phyloP scores from a whole-genome alignment of 2,888 invertebrate genomes.

The Drosophila pegasa region DNA sequence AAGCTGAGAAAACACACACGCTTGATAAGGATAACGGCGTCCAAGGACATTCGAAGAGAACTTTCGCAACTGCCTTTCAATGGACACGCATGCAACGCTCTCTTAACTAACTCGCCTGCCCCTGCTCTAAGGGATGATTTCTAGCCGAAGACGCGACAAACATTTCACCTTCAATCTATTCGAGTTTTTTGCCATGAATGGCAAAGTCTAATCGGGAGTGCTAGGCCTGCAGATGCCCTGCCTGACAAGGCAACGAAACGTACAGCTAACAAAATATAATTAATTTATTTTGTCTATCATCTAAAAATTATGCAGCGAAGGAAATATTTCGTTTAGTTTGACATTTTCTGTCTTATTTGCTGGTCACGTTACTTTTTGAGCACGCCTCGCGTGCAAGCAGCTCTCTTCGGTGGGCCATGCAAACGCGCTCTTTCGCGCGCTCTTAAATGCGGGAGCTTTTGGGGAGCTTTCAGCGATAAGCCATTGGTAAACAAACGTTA shows the following conservation, averaged over 20 bases:
- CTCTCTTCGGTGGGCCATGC: slow-evolving; percentile 17
- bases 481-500: slow-evolving; percentile 81
- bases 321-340: background rate
- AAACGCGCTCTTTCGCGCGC: slow-evolving; percentile 15
- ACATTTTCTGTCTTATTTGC: background rate
- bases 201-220: background rate
- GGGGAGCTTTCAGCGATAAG: slow-evolving; percentile 52
- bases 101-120: slow-evolving; percentile 20
- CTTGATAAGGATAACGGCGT: slow-evolving; percentile 63
- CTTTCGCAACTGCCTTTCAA: slow-evolving; percentile 13
- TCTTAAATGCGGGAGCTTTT: slow-evolving; percentile 42
- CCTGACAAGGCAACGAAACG: background rate
- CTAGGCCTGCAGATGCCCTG: background rate
- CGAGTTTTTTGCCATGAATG: slow-evolving; percentile 2
- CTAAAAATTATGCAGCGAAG: background rate
- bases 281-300: background rate
- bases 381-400: slow-evolving; percentile 20
- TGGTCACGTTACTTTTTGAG: background rate
- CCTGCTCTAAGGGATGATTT: slow-evolving; percentile 19
- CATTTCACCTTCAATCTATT: slow-evolving; percentile 13
- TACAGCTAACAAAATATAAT: background rate
- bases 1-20: slow-evolving; percentile 42
- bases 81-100: slow-evolving; percentile 27
- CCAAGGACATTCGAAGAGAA: slow-evolving; percentile 43
- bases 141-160: slow-evolving; percentile 25